A percentile compares a stretch with the other conserved stretches of the same genome.
These are phyloP conservation scores for Nemotelus nigrinus DNA, from an alignment of 2,888 invertebrate genomes.

Conservation along the genomic window DNA sequence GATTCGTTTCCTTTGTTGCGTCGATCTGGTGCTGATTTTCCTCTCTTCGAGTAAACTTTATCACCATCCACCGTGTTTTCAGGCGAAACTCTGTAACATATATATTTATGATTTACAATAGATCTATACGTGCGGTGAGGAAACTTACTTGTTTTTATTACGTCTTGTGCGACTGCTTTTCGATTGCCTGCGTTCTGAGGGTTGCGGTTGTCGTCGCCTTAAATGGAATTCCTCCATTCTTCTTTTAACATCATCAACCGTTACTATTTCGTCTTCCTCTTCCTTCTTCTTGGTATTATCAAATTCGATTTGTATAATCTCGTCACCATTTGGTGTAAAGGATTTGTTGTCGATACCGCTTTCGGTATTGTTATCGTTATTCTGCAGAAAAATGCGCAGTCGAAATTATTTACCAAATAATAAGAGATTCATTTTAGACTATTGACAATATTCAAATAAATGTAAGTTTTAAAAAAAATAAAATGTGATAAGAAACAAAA, in stretches of 20 bases:
- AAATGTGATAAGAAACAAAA: too few relatives aligned
- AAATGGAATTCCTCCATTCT: conserved; percentile 64
- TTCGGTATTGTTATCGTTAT: neutral
- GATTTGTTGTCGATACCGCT: conserved; percentile 7
- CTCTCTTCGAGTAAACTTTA: conserved; percentile 55
- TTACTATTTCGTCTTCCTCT: conserved; percentile 61
- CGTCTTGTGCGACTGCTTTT: conserved; percentile 61
- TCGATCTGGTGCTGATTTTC: conserved; percentile 35
- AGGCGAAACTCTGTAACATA: conserved; percentile 58
- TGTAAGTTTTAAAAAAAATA: too few relatives aligned
- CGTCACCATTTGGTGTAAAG: neutral
- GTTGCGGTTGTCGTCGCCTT: conserved; percentile 60
- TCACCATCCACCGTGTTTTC: conserved; percentile 58
- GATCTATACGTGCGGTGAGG: too few relatives aligned
- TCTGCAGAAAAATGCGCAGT: too few relatives aligned
- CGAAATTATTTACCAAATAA: too few relatives aligned
- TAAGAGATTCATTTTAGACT: too few relatives aligned
- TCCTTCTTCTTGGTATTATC: neutral
- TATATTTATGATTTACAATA: too few relatives aligned
- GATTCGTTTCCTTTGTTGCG: conserved; percentile 59
- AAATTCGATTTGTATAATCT: conserved; percentile 12
- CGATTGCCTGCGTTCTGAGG: conserved; percentile 58
- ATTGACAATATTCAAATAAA: too few relatives aligned
- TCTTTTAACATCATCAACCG: conserved; percentile 62
- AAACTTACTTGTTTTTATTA: conserved; percentile 57